A percentile compares a stretch with the other conserved stretches of the same genome.
These are phyloP conservation scores for Sesia bembeciformis DNA, from an alignment of 2,888 invertebrate species.

Conservation along the genomic window DNA sequence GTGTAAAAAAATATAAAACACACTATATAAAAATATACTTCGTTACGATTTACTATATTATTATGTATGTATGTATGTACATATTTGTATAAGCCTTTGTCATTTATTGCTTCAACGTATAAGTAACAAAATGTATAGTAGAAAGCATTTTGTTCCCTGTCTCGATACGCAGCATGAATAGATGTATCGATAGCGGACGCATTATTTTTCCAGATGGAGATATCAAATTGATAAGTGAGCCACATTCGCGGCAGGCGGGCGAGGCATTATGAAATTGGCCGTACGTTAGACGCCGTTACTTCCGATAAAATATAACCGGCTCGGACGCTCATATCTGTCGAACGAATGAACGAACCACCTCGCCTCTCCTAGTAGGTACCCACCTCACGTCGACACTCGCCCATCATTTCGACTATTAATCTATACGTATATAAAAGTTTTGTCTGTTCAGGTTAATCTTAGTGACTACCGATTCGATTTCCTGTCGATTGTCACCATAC, in stretches of 20 bases:
- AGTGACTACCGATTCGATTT: too few relatives aligned
- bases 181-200: slow-evolving; percentile 5
- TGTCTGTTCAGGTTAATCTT: too few relatives aligned
- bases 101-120: too few relatives aligned
- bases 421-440: too few relatives aligned
- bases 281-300: slow-evolving; percentile 72
- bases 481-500: too few relatives aligned
- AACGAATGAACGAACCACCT: slow-evolving; percentile 20
- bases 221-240: slow-evolving; percentile 73
- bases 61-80: too few relatives aligned
- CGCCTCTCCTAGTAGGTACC: slow-evolving; percentile 30
- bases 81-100: too few relatives aligned
- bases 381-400: slow-evolving; percentile 43
- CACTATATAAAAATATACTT: too few relatives aligned
- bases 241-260: slow-evolving; percentile 59
- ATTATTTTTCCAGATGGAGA: slow-evolving; percentile 67
- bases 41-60: too few relatives aligned
- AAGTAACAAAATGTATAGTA: too few relatives aligned
- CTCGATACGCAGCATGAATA: not conserved
- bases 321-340: slow-evolving; percentile 67
- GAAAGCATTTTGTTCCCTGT: not conserved
- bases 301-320: slow-evolving; percentile 71
- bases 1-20: too few relatives aligned
- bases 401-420: slow-evolving; percentile 29
- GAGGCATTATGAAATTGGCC: slow-evolving; percentile 74